Conservation (phyloP, 1,140 invertebrate genomes). For the Hyles vespertilio region DNA sequence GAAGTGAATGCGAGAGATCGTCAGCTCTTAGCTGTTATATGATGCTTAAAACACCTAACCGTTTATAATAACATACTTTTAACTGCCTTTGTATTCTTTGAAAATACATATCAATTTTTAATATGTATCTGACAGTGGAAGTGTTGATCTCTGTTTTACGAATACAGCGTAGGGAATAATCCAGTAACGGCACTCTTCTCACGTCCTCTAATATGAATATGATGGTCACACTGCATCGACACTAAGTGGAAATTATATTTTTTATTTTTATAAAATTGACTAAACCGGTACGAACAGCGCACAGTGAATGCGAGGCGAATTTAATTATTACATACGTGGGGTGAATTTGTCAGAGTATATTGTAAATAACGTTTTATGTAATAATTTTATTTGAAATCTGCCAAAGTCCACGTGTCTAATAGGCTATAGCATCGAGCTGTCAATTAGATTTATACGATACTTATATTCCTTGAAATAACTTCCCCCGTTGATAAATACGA, state of each 20-base stretch:
- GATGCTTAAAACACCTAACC: too few species aligned
- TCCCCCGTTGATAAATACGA: constrained; percentile 45
- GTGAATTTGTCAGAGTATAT: constrained; percentile 62
- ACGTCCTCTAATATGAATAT: constrained; percentile 11
- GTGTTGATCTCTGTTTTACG: constrained; percentile 47
- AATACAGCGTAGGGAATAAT: neutral
- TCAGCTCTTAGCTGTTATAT: neutral
- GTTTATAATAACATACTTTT: constrained; percentile 2
- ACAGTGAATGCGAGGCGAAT: constrained; percentile 58
- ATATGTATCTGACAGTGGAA: constrained; percentile 42
- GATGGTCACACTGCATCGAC: constrained; percentile 39
- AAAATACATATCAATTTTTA: constrained; percentile 62
- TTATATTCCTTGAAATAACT: constrained; percentile 73
- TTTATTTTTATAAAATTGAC: constrained; percentile 10
- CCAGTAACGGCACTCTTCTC: neutral
- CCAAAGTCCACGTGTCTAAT: constrained; percentile 68
- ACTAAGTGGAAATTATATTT: too few species aligned
- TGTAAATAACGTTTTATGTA: constrained; percentile 71
- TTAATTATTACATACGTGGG: constrained; percentile 63
- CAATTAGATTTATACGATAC: constrained; percentile 68
- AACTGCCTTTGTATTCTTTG: constrained; percentile 14
- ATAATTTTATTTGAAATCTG: constrained; percentile 69
- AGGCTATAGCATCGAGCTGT: constrained; percentile 64
- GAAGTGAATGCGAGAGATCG: too few species aligned
- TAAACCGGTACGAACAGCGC: constrained; percentile 23